Evolutionary conservation across 2,797 vertebrate genomes (phyloP).

Genomic region (Astyanax mexicanus): DNA sequence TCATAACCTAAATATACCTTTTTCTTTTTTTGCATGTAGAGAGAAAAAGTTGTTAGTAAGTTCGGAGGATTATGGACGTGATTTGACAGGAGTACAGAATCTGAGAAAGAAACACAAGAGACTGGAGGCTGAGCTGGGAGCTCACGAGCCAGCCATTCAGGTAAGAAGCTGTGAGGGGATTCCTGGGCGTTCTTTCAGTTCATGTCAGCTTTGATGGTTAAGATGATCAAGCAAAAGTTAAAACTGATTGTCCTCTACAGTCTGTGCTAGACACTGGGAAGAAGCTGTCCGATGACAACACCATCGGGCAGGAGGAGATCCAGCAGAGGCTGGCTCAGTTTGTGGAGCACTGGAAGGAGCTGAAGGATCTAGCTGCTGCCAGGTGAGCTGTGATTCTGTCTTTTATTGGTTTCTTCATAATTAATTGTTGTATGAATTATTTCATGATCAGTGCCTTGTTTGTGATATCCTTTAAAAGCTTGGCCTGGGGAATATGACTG

Average conservation of each 20-base stretch:
- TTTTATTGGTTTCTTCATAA: no score
- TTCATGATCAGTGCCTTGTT: neutral
- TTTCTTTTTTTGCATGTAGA: conserved; percentile 67
- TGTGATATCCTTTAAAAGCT: neutral
- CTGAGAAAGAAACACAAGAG: conserved; percentile 98
- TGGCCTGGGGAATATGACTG: conserved; percentile 4
- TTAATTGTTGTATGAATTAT: neutral
- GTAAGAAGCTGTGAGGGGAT: conserved; percentile 68
- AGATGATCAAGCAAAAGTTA: neutral
- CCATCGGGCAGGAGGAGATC: conserved; percentile 98
- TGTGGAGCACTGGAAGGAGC: conserved; percentile 96
- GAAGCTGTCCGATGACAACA: conserved; percentile 97
- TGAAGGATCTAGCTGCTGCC: conserved; percentile 92
- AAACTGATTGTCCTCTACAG: conserved; percentile 67
- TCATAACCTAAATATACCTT: neutral
- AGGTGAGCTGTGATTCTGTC: conserved; percentile 73
- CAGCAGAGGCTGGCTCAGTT: conserved; percentile 97
- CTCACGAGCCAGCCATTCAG: conserved; percentile 96
- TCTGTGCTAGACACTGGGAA: conserved; percentile 95
- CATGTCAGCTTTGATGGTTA: neutral
- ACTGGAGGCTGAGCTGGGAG: conserved; percentile 94
- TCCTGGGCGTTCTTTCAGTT: neutral
- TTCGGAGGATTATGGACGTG: conserved; percentile 97
- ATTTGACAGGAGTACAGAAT: conserved; percentile 98
- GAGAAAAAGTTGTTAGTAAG: conserved; percentile 98